Conservation (phyloP, 2,888 invertebrate genomes). For the Formica aserva region DNA sequence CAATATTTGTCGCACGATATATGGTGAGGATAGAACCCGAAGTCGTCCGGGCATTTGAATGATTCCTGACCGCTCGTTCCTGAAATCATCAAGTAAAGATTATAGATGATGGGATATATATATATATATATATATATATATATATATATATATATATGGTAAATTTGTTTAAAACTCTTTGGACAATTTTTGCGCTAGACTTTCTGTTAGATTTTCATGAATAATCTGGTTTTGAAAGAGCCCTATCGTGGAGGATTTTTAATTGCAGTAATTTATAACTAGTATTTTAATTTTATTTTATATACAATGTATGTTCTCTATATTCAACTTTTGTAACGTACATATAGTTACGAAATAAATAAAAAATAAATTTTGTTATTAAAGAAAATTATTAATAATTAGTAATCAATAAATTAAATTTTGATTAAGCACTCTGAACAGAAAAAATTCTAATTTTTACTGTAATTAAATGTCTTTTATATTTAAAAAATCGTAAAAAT, state of each 20-base stretch:
- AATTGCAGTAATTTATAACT: neutral
- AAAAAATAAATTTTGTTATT: neutral
- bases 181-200: neutral
- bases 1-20: conserved; percentile 97
- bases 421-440: neutral
- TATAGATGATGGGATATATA: neutral
- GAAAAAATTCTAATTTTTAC: neutral
- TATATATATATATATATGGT: neutral
- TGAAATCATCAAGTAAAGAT: conserved; percentile 62
- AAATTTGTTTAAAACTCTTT: neutral
- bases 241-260: no score
- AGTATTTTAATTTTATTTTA: neutral
- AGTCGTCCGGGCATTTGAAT: conserved; percentile 97
- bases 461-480: neutral
- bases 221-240: neutral
- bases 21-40: conserved; percentile 97
- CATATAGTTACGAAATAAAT: neutral
- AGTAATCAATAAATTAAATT: neutral
- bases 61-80: conserved; percentile 90
- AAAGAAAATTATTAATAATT: neutral
- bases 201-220: no score
- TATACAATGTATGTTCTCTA: neutral
- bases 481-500: neutral
- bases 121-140: no score
- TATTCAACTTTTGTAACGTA: neutral